Conservation (phyloP, 2,797 vertebrate genomes). For the Gallinago stenura region DNA sequence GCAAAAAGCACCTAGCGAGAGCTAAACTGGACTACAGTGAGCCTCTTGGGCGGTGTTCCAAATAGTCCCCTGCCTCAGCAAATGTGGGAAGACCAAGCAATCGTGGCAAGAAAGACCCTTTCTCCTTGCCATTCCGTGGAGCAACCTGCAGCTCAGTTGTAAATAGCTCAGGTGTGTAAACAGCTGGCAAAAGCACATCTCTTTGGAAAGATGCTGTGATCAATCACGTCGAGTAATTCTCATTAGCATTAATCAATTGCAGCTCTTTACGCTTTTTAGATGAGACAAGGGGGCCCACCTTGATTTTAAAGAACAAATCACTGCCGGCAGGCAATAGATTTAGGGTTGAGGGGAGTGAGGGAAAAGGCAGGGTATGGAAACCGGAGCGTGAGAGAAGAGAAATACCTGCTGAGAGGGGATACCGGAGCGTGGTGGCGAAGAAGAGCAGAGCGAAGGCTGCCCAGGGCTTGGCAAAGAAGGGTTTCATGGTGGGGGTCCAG, state of each 20-base stretch:
- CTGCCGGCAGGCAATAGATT: too few relatives aligned
- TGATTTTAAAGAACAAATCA: not conserved
- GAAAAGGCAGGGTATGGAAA: not conserved
- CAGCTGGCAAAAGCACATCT: not conserved
- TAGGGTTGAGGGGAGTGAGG: not conserved
- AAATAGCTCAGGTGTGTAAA: not conserved
- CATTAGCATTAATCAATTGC: not conserved
- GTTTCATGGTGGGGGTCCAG: not conserved
- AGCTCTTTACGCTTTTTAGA: not conserved
- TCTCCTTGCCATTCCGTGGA: not conserved
- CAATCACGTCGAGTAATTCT: not conserved
- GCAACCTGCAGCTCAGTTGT: not conserved
- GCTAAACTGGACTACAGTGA: accelerated
- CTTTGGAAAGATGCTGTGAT: not conserved
- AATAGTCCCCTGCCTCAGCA: not conserved
- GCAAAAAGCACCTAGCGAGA: not conserved
- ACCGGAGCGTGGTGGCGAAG: not conserved
- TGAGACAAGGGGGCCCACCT: not conserved
- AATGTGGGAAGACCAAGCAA: not conserved
- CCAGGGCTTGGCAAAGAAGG: not conserved
- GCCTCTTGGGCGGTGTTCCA: not conserved
- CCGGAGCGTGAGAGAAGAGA: not conserved
- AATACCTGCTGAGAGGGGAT: conserved; percentile 70
- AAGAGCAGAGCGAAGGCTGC: conserved; percentile 30
- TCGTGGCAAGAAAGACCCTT: too few relatives aligned